Evolutionary conservation across 2,797 vertebrate genomes (phyloP), one percentile per base, ranked within the genome.

Genomic region (Acrossocheilus fasciatus): DNA sequence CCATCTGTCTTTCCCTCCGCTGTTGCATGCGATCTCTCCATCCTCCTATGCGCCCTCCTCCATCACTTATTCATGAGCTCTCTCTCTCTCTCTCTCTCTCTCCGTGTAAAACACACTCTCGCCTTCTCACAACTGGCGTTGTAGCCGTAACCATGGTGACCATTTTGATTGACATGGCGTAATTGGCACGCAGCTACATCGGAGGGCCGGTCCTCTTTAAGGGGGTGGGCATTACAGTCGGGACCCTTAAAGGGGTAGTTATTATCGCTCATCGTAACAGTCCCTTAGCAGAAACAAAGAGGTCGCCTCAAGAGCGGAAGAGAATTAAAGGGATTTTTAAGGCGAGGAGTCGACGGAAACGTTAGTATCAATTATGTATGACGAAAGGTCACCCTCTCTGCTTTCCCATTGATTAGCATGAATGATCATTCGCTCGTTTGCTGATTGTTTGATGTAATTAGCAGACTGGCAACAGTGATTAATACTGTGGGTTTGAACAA

Each of bases 291-390:
- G 66, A 78, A 73, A 80, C 26, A 74, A 83, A 68, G 45, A 47
- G 76, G 26, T 34, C 30, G 69, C n/a, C 68, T 43, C 23, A 52
- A 78, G 43, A 80, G 82, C 59, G 45, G 69, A 45, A 39, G 34
- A 70, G 64, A 85, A 83, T 77, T 52, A 75, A 54, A 81, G 68
- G 59, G 73, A 72, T 64, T 86, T 87, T 82, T 83, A 78, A 86
- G 83, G 66, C 36, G 11, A 70, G 78, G 70, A 83, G 59, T 52
- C 45, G 62, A 72, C 72, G 18, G 68, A 83, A 87, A 74, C 73
- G 87, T 89, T 86, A 87, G 78, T 86, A 87, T 89, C 84, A 89
- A 91, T 91, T 89, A 91, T 87, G 81, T 74, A 89, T 86, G 83
- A 89, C 75, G 57, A 86, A 87, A 89, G 90, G 90, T 87, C 88